Evolutionary conservation across 2,113 vertebrate genomes (phyloP), one percentile per base, ranked within the genome.

Genomic region (Shinisaurus crocodilurus): DNA sequence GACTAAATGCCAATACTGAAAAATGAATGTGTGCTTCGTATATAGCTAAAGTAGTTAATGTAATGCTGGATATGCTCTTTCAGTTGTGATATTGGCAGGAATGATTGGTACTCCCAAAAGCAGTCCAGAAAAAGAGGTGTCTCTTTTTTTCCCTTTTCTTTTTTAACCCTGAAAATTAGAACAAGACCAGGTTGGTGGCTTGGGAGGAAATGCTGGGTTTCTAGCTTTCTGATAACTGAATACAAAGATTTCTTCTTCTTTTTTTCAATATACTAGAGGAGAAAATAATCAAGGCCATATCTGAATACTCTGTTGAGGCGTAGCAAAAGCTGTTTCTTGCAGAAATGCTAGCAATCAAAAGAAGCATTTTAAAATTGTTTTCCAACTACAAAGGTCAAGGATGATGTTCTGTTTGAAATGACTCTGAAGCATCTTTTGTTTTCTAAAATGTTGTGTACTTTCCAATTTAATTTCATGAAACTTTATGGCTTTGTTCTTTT

Each of bases 201-300:
- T 63, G 25, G n/a, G 0, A 63, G 67, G 5, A 23, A 65, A 60
- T 75, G 6, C 50, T 91, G 0, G 50, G 1, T 77, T 89, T 91
- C 8, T 48, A 60, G 6, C 1, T 92, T 60, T 91, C 40, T 90
- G 63, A 23, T 85, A 60, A 83, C 32, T 25, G 60, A 83, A 27
- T 34, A 15, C 12, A 69, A 5, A 43, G 15, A 27, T 77, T 2
- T 65, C 65, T 1, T 8, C 12, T n/a, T 69, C 1, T 18, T 88
- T 40, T 60, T 54, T 13, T 10, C 67, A 50, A 72, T 76, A 25
- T 37, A 57, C 85, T 86, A 50, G 25, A 37, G 34, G 57, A 93
- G 70, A 91, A 27, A 92, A 92, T 91, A 27, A 86, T 54, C 81
- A 91, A 89, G 32, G 74, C 50, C 29, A 45, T 57, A 83, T 85